phyloP scores from a whole-genome alignment of 2,888 invertebrate genomes.

The Oligia fasciuncula region DNA sequence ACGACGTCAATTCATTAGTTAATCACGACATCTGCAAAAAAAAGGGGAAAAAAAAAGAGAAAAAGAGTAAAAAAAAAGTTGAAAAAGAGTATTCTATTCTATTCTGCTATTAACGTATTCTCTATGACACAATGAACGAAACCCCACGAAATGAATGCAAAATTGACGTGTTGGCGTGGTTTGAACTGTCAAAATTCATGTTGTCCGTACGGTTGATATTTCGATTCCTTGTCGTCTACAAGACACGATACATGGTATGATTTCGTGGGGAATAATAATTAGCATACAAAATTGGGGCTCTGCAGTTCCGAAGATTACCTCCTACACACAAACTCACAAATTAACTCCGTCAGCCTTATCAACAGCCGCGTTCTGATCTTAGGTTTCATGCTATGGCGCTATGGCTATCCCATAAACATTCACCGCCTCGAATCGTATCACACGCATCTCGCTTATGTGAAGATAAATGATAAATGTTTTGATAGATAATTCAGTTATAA shows the following conservation, averaged over 20 bases:
- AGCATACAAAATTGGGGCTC: too few relatives aligned
- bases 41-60: too few relatives aligned
- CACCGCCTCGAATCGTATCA: neutral
- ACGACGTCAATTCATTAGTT: too few relatives aligned
- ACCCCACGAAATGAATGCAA: neutral
- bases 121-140: neutral
- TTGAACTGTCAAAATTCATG: neutral
- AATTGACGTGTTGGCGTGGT: neutral
- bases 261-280: too few relatives aligned
- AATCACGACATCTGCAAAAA: too few relatives aligned
- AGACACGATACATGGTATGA: neutral
- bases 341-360: neutral
- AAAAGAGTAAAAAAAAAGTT: too few relatives aligned
- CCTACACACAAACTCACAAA: too few relatives aligned
- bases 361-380: neutral
- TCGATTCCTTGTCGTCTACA: neutral
- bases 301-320: too few relatives aligned
- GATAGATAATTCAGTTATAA: neutral
- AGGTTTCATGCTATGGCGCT: neutral
- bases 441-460: conserved; percentile 4
- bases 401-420: neutral
- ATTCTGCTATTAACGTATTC: too few relatives aligned
- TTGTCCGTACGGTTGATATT: neutral
- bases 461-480: neutral
- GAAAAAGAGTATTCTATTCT: too few relatives aligned